Evolutionary conservation across 2,888 invertebrate species (phyloP), one percentile per base, ranked within the genome.

Genomic region (Oligia strigilis): DNA sequence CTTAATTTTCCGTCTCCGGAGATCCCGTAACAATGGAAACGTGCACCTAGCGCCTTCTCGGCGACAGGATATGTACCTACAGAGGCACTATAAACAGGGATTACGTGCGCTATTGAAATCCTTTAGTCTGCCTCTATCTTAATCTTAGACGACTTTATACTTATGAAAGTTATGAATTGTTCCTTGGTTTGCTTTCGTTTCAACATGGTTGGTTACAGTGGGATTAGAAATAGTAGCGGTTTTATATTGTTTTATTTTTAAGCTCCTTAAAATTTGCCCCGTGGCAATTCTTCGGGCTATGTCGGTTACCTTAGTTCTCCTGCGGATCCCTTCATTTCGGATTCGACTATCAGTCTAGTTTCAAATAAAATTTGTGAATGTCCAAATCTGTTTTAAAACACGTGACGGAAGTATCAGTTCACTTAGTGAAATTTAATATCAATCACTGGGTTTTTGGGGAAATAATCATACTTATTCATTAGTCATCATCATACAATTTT

Each of bases 11-110:
- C 17, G 2, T 29, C n/a, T 36, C 52, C 2, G 52, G 64, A 79
- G 77, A 74, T 58, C 4, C 11, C 6, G 23, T 60, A n/a, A 85
- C 83, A 92, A 92, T 92, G 95, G 91, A 91, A 91, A 92, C 89
- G 55, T 65, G 13, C 73, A 67, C 69, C 80, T 84, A 94, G 93
- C 94, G 94, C 94, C 94, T 92, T 86, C 91, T 88, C 89, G 91
- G 90, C 92, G 93, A 92, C 94, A 93, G 93, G 93, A 94, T 92
- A 89, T 88, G 88, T 81, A 88, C 86, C 60, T 70, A 85, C 87
- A 89, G 88, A 87, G 89, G 88, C 92, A 85, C 87, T 88, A 89
- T 91, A 93, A 93, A 93, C 92, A 92, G 77, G 90, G 92, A 92
- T 93, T 93, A 89, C 89, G 81, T 81, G 83, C 88, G 89, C 90